These are phyloP conservation scores for Zeuzera pyrina DNA, from an alignment of 2,888 invertebrate genomes.

Conservation along the genomic window DNA sequence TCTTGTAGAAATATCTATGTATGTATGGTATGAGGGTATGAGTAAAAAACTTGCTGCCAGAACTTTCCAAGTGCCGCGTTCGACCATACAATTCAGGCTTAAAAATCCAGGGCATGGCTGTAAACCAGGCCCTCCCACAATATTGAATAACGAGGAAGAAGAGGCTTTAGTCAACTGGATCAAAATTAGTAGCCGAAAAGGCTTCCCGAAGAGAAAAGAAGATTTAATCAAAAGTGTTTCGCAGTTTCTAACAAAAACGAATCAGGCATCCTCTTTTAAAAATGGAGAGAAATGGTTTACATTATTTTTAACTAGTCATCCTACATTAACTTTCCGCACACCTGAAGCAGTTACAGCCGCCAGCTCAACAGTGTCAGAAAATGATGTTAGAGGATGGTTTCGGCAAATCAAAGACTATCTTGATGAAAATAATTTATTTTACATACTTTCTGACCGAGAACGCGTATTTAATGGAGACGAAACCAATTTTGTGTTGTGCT, in stretches of 20 bases:
- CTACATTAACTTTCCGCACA: constrained; percentile 17
- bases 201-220: constrained; percentile 25
- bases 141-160: constrained; percentile 21
- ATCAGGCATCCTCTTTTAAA: constrained; percentile 8
- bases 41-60: constrained; percentile 11
- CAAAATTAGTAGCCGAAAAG: constrained; percentile 20
- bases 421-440: constrained; percentile 15
- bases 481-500: no score
- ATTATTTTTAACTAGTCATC: constrained; percentile 25
- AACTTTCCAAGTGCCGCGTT: constrained; percentile 9
- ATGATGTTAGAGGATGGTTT: constrained; percentile 26
- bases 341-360: constrained; percentile 28
- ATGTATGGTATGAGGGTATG: constrained; percentile 8
- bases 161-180: constrained; percentile 25
- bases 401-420: constrained; percentile 22
- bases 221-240: constrained; percentile 20
- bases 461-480: constrained; percentile 30
- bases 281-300: constrained; percentile 27
- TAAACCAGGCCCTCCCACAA: constrained; percentile 10
- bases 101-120: constrained; percentile 6
- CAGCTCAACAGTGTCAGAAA: constrained; percentile 26
- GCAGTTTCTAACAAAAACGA: constrained; percentile 17
- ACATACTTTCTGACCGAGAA: constrained; percentile 24
- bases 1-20: constrained; percentile 8
- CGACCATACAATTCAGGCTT: constrained; percentile 10